Percentiles rank a stretch among this genome's conserved stretches.
phyloP scores from a whole-genome alignment of 2,113 vertebrate species.

The Neodontobutis hainanensis region DNA sequence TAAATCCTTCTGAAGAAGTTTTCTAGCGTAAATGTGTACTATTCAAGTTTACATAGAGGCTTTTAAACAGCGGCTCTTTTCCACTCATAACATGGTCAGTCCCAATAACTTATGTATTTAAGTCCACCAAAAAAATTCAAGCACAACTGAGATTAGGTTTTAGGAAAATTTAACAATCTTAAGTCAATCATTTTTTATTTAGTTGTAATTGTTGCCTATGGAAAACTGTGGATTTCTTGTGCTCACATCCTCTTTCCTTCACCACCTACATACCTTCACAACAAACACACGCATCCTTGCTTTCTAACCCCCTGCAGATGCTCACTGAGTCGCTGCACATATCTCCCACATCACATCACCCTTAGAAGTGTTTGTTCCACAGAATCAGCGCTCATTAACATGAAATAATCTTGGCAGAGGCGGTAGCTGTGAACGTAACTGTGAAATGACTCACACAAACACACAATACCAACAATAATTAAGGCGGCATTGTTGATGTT shows the following conservation, averaged over 20 bases:
- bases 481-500: slow-evolving; percentile 56
- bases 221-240: slow-evolving; percentile 17
- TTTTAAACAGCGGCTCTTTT: too few relatives aligned
- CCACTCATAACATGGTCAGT: too few relatives aligned
- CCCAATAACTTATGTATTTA: too few relatives aligned
- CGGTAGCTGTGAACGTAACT: slow-evolving; percentile 53
- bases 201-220: slow-evolving; percentile 28
- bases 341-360: slow-evolving; percentile 58
- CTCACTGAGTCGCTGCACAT: slow-evolving; percentile 43
- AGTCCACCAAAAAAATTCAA: too few relatives aligned
- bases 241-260: slow-evolving; percentile 43
- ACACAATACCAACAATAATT: slow-evolving; percentile 65
- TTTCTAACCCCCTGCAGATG: slow-evolving; percentile 48
- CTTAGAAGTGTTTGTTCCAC: slow-evolving; percentile 55
- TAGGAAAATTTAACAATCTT: too few relatives aligned
- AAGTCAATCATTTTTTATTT: neutral
- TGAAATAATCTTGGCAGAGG: slow-evolving; percentile 60
- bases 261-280: slow-evolving; percentile 4
- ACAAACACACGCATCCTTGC: neutral
- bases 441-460: slow-evolving; percentile 59
- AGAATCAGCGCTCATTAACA: slow-evolving; percentile 57
- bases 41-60: neutral
- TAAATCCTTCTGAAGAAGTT: slow-evolving; percentile 34
- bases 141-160: too few relatives aligned
- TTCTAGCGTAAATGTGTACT: slow-evolving; percentile 36